A percentile compares a stretch with the other conserved stretches of the same genome.
phyloP scores from a whole-genome alignment of 1,140 invertebrate species.

The Theocolax elegans region DNA sequence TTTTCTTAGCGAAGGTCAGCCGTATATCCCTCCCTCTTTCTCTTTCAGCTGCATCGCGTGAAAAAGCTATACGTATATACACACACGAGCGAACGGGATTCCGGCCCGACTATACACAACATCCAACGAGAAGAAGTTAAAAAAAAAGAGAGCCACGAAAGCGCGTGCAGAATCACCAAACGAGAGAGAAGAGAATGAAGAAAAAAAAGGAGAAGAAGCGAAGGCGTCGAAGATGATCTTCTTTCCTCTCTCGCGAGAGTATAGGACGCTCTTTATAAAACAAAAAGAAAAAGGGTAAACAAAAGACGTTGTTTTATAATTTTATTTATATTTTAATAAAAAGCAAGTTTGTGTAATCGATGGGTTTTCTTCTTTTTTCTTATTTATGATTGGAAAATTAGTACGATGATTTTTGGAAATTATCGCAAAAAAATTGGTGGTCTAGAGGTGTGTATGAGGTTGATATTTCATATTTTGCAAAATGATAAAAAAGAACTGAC shows the following conservation, averaged over 20 bases:
- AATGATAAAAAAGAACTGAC: too few relatives aligned
- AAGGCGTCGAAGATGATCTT: constrained; percentile 38
- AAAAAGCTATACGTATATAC: neutral
- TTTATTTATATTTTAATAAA: too few relatives aligned
- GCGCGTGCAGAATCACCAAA: constrained; percentile 32
- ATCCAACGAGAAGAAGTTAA: too few relatives aligned
- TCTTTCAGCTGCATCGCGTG: neutral
- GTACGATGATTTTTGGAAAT: too few relatives aligned
- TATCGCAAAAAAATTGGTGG: too few relatives aligned
- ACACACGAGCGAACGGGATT: neutral
- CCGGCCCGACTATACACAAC: too few relatives aligned
- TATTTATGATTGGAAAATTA: too few relatives aligned
- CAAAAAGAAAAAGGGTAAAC: neutral
- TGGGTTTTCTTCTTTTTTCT: too few relatives aligned
- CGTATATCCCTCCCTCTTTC: neutral
- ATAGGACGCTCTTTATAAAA: constrained; percentile 20
- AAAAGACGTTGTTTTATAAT: too few relatives aligned
- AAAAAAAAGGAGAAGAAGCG: neutral
- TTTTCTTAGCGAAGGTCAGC: neutral
- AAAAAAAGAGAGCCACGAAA: constrained; percentile 11
- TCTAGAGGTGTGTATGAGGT: too few relatives aligned
- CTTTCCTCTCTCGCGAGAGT: constrained; percentile 10
- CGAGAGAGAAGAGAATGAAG: neutral
- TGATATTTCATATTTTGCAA: too few relatives aligned
- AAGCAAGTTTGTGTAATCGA: too few relatives aligned